A percentile compares a stretch with the other conserved stretches of the same genome.
phyloP scores from a whole-genome alignment of 2,888 invertebrate genomes.

The Phengaris alcon region DNA sequence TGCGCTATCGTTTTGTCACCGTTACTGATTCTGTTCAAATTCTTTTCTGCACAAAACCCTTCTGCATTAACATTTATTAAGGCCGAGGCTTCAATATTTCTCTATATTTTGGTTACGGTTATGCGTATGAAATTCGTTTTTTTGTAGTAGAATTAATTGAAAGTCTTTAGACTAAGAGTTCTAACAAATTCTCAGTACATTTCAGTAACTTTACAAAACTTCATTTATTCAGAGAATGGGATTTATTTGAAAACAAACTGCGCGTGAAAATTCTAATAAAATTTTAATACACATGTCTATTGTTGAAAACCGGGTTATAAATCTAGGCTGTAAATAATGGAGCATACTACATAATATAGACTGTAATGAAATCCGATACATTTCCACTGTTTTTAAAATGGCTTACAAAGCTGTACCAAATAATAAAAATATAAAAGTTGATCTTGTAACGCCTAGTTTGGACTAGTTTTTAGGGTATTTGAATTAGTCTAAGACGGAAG shows the following conservation, averaged over 20 bases:
- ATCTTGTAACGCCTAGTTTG: not conserved
- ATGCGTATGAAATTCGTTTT: too few relatives aligned
- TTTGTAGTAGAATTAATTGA: too few relatives aligned
- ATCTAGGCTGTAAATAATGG: slow-evolving; percentile 22
- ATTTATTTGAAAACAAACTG: slow-evolving; percentile 4
- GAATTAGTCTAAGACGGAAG: not conserved
- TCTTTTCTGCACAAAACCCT: not conserved
- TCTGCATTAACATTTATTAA: not conserved
- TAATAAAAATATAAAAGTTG: not conserved
- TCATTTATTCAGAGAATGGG: not conserved
- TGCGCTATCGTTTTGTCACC: slow-evolving; percentile 1
- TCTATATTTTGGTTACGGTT: too few relatives aligned
- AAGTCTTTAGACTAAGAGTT: too few relatives aligned
- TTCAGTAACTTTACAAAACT: too few relatives aligned
- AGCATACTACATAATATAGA: not conserved
- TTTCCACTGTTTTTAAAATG: not conserved
- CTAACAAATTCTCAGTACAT: too few relatives aligned
- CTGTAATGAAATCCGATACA: slow-evolving; percentile 21
- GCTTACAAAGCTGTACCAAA: not conserved
- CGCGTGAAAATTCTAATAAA: slow-evolving; percentile 4
- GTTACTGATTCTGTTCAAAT: not conserved
- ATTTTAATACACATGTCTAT: slow-evolving; percentile 19
- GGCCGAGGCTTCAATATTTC: not conserved
- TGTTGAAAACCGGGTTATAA: slow-evolving; percentile 21
- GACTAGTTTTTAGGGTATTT: not conserved